Conservation (phyloP, 2,888 invertebrate species). For the Drosophila nigricruria region DNA sequence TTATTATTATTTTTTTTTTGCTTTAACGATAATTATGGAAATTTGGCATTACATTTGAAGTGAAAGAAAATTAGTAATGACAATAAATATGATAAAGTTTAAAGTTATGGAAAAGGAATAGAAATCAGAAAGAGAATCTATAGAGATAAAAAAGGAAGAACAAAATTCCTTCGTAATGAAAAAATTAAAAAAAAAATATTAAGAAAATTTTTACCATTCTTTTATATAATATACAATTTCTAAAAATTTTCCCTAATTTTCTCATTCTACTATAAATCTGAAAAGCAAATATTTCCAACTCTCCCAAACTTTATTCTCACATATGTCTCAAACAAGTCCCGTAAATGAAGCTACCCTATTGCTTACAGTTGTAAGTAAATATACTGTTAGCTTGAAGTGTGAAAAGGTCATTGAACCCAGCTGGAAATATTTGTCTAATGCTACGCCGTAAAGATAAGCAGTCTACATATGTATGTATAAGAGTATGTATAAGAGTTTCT, state of each 20-base stretch:
- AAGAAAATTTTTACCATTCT: no score
- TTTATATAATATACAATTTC: no score
- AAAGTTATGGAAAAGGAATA: background rate
- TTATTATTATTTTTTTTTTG: no score
- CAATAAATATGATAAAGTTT: background rate
- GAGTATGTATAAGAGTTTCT: slow-evolving; percentile 10
- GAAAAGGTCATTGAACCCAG: slow-evolving; percentile 44
- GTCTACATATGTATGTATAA: slow-evolving; percentile 4
- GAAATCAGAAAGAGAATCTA: no score
- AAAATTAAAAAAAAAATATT: background rate
- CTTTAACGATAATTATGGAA: slow-evolving; percentile 53
- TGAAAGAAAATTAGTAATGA: background rate
- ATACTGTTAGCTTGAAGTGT: slow-evolving; percentile 15
- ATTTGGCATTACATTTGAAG: slow-evolving; percentile 42
- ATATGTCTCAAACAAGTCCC: background rate
- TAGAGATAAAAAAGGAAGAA: background rate
- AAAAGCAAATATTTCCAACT: background rate
- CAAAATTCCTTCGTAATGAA: background rate
- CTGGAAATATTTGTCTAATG: slow-evolving; percentile 46
- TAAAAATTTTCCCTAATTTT: background rate
- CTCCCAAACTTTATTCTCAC: no score
- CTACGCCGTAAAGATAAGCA: slow-evolving; percentile 49
- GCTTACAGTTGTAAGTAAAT: background rate
- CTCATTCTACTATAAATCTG: background rate
- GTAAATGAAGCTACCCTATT: background rate